phyloP scores from a whole-genome alignment of 2,113 vertebrate genomes.

The Pseudorhombus dupliciocellatus region DNA sequence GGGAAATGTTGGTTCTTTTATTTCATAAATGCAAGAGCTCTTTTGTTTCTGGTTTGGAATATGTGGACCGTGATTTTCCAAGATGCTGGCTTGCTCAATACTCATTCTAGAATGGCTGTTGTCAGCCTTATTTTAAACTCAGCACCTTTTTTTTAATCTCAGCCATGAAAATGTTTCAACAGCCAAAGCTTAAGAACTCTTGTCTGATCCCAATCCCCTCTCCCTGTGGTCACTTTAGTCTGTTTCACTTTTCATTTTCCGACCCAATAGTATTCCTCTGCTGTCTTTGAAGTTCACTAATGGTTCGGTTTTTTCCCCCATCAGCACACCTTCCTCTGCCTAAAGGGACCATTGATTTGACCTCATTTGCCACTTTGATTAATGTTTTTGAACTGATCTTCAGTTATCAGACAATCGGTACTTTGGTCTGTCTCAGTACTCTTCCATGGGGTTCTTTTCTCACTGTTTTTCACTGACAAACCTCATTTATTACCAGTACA shows the following conservation, averaged over 20 bases:
- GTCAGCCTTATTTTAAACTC: constrained; percentile 2
- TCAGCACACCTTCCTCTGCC: constrained; percentile 53
- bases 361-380: constrained; percentile 49
- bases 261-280: constrained; percentile 32
- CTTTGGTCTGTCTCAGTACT: constrained; percentile 56
- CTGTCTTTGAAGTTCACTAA: constrained; percentile 65
- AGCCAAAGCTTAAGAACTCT: constrained; percentile 41
- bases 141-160: background rate
- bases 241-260: constrained; percentile 27
- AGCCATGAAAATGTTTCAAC: constrained; percentile 6
- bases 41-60: constrained; percentile 57
- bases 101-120: background rate
- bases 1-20: constrained; percentile 13
- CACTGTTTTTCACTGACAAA: constrained; percentile 5
- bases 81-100: background rate
- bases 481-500: constrained; percentile 9
- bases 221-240: constrained; percentile 23
- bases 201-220: constrained; percentile 33
- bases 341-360: constrained; percentile 66
- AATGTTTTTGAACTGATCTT: constrained; percentile 44
- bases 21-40: constrained; percentile 42
- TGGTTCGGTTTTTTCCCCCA: constrained; percentile 55
- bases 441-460: constrained; percentile 47
- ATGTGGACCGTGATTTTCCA: background rate
- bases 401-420: constrained; percentile 48